Conservation (phyloP, 2,113 vertebrate species). For the Anguilla japonica region DNA sequence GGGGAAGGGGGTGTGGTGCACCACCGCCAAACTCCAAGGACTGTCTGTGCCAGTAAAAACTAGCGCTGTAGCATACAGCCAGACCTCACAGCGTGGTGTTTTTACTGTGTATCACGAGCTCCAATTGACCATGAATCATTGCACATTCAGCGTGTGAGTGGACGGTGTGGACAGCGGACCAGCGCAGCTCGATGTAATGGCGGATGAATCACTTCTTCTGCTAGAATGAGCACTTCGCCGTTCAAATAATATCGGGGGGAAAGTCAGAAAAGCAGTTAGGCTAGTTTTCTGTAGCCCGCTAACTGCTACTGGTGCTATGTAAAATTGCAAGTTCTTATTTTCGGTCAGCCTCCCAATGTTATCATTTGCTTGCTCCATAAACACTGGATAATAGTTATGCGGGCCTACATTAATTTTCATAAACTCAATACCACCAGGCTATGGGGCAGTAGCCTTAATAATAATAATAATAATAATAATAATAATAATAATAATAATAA, state of each 20-base stretch:
- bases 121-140: neutral
- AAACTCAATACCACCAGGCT: too few species aligned
- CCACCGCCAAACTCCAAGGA: conserved; percentile 45
- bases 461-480: too few species aligned
- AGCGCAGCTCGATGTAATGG: neutral
- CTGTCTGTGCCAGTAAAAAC: neutral
- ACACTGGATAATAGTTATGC: too few species aligned
- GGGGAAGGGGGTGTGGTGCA: neutral
- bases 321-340: too few species aligned
- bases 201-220: neutral
- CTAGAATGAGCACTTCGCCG: neutral
- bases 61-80: neutral
- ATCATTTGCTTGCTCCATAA: neutral
- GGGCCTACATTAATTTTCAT: too few species aligned
- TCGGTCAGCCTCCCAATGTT: neutral
- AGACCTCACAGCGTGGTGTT: neutral
- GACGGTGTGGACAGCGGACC: neutral
- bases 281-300: neutral
- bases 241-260: neutral
- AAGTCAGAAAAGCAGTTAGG: neutral
- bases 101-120: neutral
- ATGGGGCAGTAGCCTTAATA: too few species aligned
- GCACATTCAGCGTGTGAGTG: neutral
- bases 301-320: neutral
- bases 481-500: too few species aligned